Base-by-base conservation (phyloP, 2,888 invertebrate genomes). In the Psococerastis gibbosa region DNA sequence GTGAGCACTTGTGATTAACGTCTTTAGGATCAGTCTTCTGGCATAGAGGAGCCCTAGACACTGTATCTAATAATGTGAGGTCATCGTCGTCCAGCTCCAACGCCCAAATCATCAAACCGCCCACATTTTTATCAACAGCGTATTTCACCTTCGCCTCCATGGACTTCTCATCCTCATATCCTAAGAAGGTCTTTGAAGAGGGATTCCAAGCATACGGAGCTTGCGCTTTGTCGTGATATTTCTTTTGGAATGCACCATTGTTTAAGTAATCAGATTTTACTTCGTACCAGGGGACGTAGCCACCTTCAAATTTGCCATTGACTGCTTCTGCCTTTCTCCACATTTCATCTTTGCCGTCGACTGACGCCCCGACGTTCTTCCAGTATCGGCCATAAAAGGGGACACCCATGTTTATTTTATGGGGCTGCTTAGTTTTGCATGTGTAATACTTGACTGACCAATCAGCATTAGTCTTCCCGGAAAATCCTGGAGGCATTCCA, bases 101-200 rank as follows among this genome's bases (percentile, higher is more conserved):
- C 9, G 48, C 43, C 49, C 49, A 49, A 15, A 48, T 46, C 49
- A 49, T 49, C n/a, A 49, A 13, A 3, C 49, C 49, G 3, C 49
- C 49, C 1, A 49, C 44, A 27, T 48, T 46, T 20, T 49, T 48
- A 3, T 48, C 43, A 11, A 45, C 17, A 1, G 49, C 49, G 20
- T 48, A 49, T 5, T 48, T 44, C n/a, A 41, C 33, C 27, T 49
- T 49, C 8, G 32, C 33, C 22, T 33, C 34, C 8, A 49, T 13
- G 3, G 48, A 48, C 22, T 46, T 33, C 32, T 43, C n/a, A 20
- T 48, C 42, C 32, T 49, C 49, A 20, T 49, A 49, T 2, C 49
- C 46, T n/a, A 49, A 35, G 34, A 27, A 27, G 11, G 11, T 27
- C 27, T 27, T 27, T 11, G 6, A 6, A 27, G 27, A 9, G 11